A percentile compares a stretch with the other conserved stretches of the same genome.
These are phyloP conservation scores for human DNA, from an alignment of 2,113 vertebrate genomes.

Conservation along the genomic window GRCh38 chr17:38331501-38332000, in stretches of 20 bases:
- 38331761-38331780: neutral
- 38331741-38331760: neutral
- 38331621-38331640: neutral
- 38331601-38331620: neutral
- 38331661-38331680: neutral
- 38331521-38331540: conserved; percentile 92
- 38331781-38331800: neutral
- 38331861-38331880: neutral
- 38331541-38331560: neutral
- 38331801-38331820: neutral
- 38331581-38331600: neutral
- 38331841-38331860: neutral
- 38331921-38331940: neutral
- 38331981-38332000: neutral
- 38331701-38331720: neutral
- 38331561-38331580: neutral
- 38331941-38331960: neutral
- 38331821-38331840: neutral
- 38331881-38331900: neutral
- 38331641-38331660: neutral
- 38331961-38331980: neutral
- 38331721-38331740: neutral
- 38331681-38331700: neutral
- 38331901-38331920: neutral
- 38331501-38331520: conserved; percentile 95